Conservation (phyloP, 2,797 vertebrate genomes). For the Macroramphosus scolopax region DNA sequence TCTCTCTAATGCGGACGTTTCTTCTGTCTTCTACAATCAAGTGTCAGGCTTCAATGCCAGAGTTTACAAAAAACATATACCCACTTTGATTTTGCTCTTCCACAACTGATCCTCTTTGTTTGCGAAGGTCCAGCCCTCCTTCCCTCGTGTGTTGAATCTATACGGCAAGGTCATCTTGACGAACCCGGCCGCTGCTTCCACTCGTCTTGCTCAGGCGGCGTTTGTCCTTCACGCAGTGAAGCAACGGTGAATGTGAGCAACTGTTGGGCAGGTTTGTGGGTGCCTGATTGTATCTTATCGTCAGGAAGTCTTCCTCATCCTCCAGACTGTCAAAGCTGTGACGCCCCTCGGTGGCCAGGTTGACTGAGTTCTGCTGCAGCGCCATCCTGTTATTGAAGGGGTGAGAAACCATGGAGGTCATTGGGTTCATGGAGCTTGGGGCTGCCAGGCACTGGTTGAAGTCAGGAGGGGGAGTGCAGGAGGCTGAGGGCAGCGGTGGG, state of each 20-base stretch:
- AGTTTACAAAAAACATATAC: slow-evolving; percentile 19
- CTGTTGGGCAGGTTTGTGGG: slow-evolving; percentile 63
- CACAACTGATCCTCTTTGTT: slow-evolving; percentile 4
- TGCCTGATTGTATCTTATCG: slow-evolving; percentile 78
- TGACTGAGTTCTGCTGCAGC: slow-evolving; percentile 90
- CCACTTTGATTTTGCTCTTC: no score
- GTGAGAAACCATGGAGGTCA: slow-evolving; percentile 69
- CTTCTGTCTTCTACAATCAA: slow-evolving; percentile 6
- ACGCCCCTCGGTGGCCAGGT: slow-evolving; percentile 86
- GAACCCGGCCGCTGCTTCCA: slow-evolving; percentile 85
- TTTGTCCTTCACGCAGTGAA: slow-evolving; percentile 82
- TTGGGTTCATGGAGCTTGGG: slow-evolving; percentile 54
- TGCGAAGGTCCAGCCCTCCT: slow-evolving; percentile 9
- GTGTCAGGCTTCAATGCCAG: neutral
- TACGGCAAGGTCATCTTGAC: slow-evolving; percentile 89
- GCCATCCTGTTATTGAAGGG: slow-evolving; percentile 89
- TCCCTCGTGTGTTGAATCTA: slow-evolving; percentile 56
- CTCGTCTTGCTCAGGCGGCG: slow-evolving; percentile 89
- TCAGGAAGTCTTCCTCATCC: slow-evolving; percentile 79
- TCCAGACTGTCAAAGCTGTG: slow-evolving; percentile 69
- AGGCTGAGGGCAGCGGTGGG: slow-evolving; percentile 49
- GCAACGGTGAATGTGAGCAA: slow-evolving; percentile 60
- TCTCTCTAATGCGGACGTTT: slow-evolving; percentile 5
- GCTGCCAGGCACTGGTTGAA: slow-evolving; percentile 86
- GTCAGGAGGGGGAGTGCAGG: slow-evolving; percentile 89